A percentile compares a stretch with the other conserved stretches of the same genome.
These are phyloP conservation scores for Sweltsa coloradensis DNA, from an alignment of 1,140 invertebrate species.

Conservation along the genomic window DNA sequence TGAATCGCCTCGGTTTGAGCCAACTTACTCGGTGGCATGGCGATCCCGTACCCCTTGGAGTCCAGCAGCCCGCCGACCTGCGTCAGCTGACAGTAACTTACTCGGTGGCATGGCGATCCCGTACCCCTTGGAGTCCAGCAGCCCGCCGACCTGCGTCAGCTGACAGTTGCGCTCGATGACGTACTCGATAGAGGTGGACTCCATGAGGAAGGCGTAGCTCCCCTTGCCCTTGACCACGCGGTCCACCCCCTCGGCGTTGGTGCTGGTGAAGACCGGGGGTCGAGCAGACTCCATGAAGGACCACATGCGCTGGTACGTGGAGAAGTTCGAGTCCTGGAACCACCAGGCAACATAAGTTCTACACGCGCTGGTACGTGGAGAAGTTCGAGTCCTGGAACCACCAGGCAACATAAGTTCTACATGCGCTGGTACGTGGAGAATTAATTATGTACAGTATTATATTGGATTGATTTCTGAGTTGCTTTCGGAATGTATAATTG, in stretches of 20 bases:
- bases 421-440: too few relatives aligned
- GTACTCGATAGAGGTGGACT: constrained; percentile 86
- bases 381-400: constrained; percentile 73
- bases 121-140: constrained; percentile 48
- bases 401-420: too few relatives aligned
- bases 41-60: constrained; percentile 39
- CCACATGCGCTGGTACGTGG: constrained; percentile 87
- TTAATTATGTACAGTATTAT: too few relatives aligned
- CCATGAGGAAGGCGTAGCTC: constrained; percentile 85
- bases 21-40: constrained; percentile 33
- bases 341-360: too few relatives aligned
- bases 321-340: constrained; percentile 78
- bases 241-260: constrained; percentile 76
- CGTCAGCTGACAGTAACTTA: constrained; percentile 47
- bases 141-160: constrained; percentile 76
- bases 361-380: too few relatives aligned
- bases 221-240: constrained; percentile 73
- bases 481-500: too few relatives aligned
- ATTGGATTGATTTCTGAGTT: too few relatives aligned
- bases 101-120: constrained; percentile 37
- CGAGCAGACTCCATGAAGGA: constrained; percentile 80
- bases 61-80: constrained; percentile 76
- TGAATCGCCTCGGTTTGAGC: too few relatives aligned
- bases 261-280: constrained; percentile 71
- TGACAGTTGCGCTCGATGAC: constrained; percentile 82